Evolutionary conservation across 1,140 invertebrate species (phyloP).

Genomic region (Meteorus sp.): DNA sequence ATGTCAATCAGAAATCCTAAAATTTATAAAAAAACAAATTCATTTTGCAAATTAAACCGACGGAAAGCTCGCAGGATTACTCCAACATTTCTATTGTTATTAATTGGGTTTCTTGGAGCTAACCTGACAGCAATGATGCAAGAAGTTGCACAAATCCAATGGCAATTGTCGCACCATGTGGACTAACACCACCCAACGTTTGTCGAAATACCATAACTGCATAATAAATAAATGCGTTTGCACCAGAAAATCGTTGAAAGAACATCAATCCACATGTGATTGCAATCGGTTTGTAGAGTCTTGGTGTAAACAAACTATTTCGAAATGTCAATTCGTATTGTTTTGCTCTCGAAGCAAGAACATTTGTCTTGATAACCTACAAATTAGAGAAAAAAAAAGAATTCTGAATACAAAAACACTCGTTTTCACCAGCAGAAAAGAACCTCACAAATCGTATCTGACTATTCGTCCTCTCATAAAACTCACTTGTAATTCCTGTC

Average conservation of each 20-base stretch:
- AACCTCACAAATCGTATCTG: too few relatives aligned
- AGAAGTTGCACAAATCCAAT: slow-evolving; percentile 77
- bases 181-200: slow-evolving; percentile 76
- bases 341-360: slow-evolving; percentile 52
- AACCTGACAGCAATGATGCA: slow-evolving; percentile 74
- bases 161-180: slow-evolving; percentile 79
- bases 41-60: too few relatives aligned
- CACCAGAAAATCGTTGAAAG: slow-evolving; percentile 81
- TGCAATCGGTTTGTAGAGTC: slow-evolving; percentile 68
- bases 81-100: neutral
- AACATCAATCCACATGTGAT: slow-evolving; percentile 84
- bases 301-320: slow-evolving; percentile 61
- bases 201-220: slow-evolving; percentile 79
- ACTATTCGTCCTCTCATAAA: too few relatives aligned
- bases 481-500: slow-evolving; percentile 66
- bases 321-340: slow-evolving; percentile 56
- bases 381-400: slow-evolving; percentile 6
- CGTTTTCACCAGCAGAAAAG: slow-evolving; percentile 1
- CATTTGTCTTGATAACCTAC: slow-evolving; percentile 56
- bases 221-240: slow-evolving; percentile 82
- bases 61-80: too few relatives aligned
- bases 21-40: neutral
- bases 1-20: slow-evolving; percentile 74
- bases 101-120: neutral
- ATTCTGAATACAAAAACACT: neutral